Base-by-base conservation (phyloP, 1,140 invertebrate genomes). In the Drosophila tani region DNA sequence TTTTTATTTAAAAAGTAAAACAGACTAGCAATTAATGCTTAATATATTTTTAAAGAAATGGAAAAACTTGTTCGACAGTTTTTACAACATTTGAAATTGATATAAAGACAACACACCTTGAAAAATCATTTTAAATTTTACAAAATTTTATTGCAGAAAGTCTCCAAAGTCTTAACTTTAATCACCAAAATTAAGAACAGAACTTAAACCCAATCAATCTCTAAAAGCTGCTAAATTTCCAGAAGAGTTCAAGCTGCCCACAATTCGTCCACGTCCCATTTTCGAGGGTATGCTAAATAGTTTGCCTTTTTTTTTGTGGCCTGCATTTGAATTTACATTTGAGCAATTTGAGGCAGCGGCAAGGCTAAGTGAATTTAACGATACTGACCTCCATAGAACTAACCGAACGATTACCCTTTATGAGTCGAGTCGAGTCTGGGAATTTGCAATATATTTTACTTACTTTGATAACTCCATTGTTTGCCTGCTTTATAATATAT, bases 301-400 rank as follows among this genome's bases (percentile, higher is more conserved):
- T 50, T 70, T 32, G 49, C n/a, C 35, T 8, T 49, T 21, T 24
- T 47, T 38, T 55, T 55, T 32, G 8, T 19, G 56, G 64, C 17
- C 53, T 73, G 51, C 66, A 73, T 60, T 74, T 74, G 70, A 73
- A 74, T 73, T 73, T 51, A n/a, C 60, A 73, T 74, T 73, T 60
- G 38, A 59, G 63, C 57, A 66, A 73, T 60, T 73, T 32, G 53
- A 40, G 70, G 35, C 64, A 19, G 8, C 63, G 9, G 60, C 60
- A 60, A 74, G 67, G 70, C 70, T 55, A 50, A 71, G 53, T 71
- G 50, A 43, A 46, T 45, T 60, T 74, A 74, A 73, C 70, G 70
- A 74, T 73, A 60, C 41, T 73, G 70, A 74, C 70, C 70, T 60
- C 70, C 67, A 50, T 49, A 7, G 12, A 74, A 47, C 67, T 60